Percentiles rank a stretch among this genome's conserved stretches.
These are phyloP conservation scores for Clarias macrocephalus DNA, from an alignment of 2,113 vertebrate genomes.

Conservation along the genomic window DNA sequence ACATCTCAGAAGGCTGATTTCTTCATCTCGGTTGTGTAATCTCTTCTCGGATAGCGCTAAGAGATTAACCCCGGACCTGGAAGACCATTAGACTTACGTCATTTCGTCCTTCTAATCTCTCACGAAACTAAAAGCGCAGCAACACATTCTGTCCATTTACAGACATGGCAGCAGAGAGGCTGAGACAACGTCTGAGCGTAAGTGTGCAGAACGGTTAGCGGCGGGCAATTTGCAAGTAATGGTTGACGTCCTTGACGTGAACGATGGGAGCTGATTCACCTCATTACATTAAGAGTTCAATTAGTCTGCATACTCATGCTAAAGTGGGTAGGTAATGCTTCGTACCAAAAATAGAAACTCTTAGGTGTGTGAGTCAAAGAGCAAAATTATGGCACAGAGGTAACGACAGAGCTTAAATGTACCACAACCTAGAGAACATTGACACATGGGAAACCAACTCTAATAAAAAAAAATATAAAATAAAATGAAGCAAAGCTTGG, in stretches of 20 bases:
- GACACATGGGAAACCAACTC: neutral
- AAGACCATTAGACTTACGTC: slow-evolving; percentile 58
- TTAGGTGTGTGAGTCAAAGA: neutral
- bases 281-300: slow-evolving; percentile 15
- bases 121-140: slow-evolving; percentile 44
- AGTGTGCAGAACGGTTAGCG: neutral
- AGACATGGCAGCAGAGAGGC: neutral
- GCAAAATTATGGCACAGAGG: neutral
- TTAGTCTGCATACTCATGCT: neutral
- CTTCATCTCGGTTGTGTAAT: slow-evolving; percentile 21
- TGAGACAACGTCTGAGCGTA: neutral
- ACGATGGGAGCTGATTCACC: neutral
- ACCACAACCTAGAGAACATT: neutral
- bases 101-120: slow-evolving; percentile 67
- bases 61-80: slow-evolving; percentile 67
- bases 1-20: neutral
- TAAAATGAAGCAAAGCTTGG: neutral
- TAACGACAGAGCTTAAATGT: neutral
- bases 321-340: neutral
- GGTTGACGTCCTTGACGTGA: neutral
- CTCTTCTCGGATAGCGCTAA: slow-evolving; percentile 64
- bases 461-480: neutral
- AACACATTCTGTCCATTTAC: neutral
- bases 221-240: neutral
- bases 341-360: neutral